These are phyloP conservation scores for Julus scanicus DNA, from an alignment of 2,888 invertebrate species.

Conservation along the genomic window DNA sequence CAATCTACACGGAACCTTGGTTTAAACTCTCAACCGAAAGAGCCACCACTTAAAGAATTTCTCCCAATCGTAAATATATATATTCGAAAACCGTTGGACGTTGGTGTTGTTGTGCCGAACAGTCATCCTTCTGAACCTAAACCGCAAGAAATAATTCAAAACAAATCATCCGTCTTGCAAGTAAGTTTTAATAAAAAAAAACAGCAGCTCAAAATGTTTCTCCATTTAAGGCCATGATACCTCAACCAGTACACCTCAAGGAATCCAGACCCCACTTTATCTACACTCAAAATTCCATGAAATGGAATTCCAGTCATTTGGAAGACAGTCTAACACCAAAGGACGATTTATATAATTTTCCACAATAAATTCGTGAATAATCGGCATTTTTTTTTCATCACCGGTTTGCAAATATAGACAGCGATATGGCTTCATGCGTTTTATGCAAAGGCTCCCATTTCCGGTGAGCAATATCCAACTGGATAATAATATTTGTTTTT, in stretches of 20 bases:
- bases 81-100: too few relatives aligned
- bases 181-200: not conserved
- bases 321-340: not conserved
- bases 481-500: not conserved
- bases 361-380: not conserved
- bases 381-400: not conserved
- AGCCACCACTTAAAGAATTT: too few relatives aligned
- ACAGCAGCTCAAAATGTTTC: not conserved
- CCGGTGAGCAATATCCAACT: not conserved
- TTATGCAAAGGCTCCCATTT: not conserved
- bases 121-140: too few relatives aligned
- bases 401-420: not conserved
- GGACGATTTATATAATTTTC: not conserved
- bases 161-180: not conserved
- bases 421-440: not conserved
- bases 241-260: not conserved
- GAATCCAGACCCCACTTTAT: not conserved
- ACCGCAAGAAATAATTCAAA: not conserved
- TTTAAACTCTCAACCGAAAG: too few relatives aligned
- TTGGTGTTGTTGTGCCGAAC: too few relatives aligned
- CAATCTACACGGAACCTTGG: too few relatives aligned
- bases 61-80: too few relatives aligned
- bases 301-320: not conserved
- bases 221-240: not conserved
- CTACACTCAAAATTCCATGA: not conserved